Conservation (phyloP, 1,140 invertebrate species). For the Drosophila obscura region DNA sequence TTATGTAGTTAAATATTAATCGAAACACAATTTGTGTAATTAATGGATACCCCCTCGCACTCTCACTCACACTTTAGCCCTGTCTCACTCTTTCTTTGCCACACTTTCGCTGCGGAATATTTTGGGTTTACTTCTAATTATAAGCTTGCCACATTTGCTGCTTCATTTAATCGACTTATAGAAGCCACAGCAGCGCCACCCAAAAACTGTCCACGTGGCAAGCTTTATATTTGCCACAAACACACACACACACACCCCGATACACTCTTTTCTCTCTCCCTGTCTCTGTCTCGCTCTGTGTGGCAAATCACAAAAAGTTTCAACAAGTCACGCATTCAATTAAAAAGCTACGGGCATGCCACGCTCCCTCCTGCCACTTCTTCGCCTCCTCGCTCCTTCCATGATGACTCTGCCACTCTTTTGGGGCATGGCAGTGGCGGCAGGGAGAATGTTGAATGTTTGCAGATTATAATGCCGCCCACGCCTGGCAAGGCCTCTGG, state of each 20-base stretch:
- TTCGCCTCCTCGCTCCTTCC: background rate
- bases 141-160: constrained; percentile 47
- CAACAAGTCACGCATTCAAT: constrained; percentile 80
- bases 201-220: constrained; percentile 52
- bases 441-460: constrained; percentile 45
- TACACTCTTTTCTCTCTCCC: constrained; percentile 1
- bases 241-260: constrained; percentile 22
- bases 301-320: constrained; percentile 74
- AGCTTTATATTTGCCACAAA: background rate
- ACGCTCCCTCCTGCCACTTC: constrained; percentile 7
- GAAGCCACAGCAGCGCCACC: constrained; percentile 9
- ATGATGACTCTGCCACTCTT: constrained; percentile 7
- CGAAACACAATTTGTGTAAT: constrained; percentile 59
- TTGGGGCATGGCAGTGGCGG: constrained; percentile 6
- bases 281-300: background rate
- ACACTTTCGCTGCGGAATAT: background rate
- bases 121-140: constrained; percentile 37
- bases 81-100: background rate
- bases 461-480: constrained; percentile 54
- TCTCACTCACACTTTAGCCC: background rate
- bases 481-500: constrained; percentile 2
- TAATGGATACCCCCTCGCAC: constrained; percentile 39
- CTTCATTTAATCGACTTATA: constrained; percentile 65
- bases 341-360: constrained; percentile 48
- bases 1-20: constrained; percentile 69